Evolutionary conservation across 2,113 vertebrate species (phyloP).

Genomic region (Ranitomeya imitator): DNA sequence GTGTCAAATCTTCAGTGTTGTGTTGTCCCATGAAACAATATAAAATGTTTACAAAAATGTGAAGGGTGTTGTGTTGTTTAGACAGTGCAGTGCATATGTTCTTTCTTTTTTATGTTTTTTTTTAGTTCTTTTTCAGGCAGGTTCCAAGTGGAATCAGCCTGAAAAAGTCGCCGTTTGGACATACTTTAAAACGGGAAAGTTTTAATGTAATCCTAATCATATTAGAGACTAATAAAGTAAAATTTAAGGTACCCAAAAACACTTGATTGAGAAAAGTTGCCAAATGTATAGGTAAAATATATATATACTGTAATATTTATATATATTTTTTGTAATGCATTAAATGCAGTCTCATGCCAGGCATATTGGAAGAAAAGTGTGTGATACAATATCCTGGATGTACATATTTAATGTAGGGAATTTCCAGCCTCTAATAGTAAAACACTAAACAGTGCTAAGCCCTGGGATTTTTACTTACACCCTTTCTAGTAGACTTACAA

Average conservation of each 20-base stretch:
- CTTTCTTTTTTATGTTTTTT: too few relatives aligned
- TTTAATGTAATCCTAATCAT: too few relatives aligned
- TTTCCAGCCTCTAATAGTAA: constrained; percentile 3
- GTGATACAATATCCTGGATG: not conserved
- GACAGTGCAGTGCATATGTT: too few relatives aligned
- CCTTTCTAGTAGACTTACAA: constrained; percentile 36
- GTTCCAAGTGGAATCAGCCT: too few relatives aligned
- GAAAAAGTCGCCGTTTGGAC: too few relatives aligned
- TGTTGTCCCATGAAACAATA: too few relatives aligned
- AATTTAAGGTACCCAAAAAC: not conserved
- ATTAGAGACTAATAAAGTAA: not conserved
- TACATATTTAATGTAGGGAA: not conserved
- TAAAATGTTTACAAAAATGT: too few relatives aligned
- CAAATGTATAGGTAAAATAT: not conserved
- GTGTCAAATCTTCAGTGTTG: too few relatives aligned
- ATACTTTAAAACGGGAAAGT: too few relatives aligned
- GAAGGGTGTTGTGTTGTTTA: too few relatives aligned
- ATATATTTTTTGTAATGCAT: not conserved
- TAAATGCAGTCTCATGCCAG: not conserved
- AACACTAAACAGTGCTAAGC: constrained; percentile 22
- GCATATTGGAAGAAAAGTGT: not conserved
- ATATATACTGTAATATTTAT: too few relatives aligned
- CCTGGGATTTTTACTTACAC: constrained; percentile 38
- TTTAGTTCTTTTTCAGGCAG: too few relatives aligned
- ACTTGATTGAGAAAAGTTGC: not conserved